These are phyloP conservation scores for Pyrgilauda ruficollis DNA, from an alignment of 2,113 vertebrate species.

Conservation along the genomic window DNA sequence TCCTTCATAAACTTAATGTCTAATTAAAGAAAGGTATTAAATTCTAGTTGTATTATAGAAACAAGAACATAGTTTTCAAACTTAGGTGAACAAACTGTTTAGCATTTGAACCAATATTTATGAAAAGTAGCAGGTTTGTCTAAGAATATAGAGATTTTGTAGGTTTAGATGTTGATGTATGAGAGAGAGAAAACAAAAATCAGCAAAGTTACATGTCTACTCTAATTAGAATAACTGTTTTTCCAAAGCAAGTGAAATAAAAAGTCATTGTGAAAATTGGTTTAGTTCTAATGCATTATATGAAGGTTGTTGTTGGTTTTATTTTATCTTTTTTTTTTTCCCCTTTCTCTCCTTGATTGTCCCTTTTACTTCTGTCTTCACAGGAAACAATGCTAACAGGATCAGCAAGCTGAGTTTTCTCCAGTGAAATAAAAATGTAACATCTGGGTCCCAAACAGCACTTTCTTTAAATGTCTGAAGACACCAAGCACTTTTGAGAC, in stretches of 20 bases:
- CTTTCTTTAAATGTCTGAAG: neutral
- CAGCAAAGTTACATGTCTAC: neutral
- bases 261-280: neutral
- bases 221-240: neutral
- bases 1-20: neutral
- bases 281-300: neutral
- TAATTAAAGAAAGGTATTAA: neutral
- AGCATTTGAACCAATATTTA: neutral
- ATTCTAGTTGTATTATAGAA: neutral
- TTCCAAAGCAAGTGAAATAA: neutral
- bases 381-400: neutral
- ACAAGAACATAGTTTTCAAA: neutral
- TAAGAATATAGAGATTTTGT: neutral
- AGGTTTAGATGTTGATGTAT: neutral
- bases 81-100: neutral
- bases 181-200: neutral
- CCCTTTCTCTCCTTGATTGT: neutral
- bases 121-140: neutral
- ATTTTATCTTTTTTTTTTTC: rapidly evolving
- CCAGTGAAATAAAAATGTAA: neutral
- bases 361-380: neutral
- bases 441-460: neutral
- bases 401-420: neutral
- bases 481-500: neutral
- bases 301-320: neutral